Base-by-base conservation (phyloP, 2,888 invertebrate species). In the Pyrgus malvae region DNA sequence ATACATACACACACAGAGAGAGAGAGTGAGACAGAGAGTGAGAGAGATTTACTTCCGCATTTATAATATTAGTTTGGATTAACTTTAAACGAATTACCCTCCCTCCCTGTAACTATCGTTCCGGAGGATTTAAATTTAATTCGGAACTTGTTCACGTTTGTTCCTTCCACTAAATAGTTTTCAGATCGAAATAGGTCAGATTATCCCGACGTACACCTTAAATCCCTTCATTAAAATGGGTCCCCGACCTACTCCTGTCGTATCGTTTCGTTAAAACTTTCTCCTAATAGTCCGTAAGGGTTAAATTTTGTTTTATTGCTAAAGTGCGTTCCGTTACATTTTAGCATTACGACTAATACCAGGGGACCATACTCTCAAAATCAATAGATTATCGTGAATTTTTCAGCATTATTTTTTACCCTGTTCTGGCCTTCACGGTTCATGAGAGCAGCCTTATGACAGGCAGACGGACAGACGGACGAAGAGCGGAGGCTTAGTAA, bases 161-260 rank as follows among this genome's bases (percentile, higher is more conserved):
- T 42, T 51, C 56, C 57, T 63, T 48, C n/a, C 29, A 51, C 62
- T 62, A 65, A 69, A 75, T 72, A 70, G 71, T 66, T 65, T 68
- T 70, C 46, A 51, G 59, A 60, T 63, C 61, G 62, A 60, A 67
- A 73, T 68, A 63, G 65, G 62, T 60, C 41, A 65, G 76, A 69
- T 80, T 74, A 77, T 59, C 58, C 59, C 55, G 54, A 58, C 66
- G 65, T 67, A 65, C 55, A 66, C 67, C 68, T 72, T 61, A 72
- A 78, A 76, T 76, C 82, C 76, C 69, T 77, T 74, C 66, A 78
- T 78, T 78, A 74, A 74, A 78, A 72, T 63, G 63, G 74, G 66
- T 62, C 66, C 59, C 61, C 59, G 60, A 63, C 57, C 64, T 64
- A 63, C 59, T 64, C 64, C 63, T n/a, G 41, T 17, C 16, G 62